Percentiles rank a stretch among this genome's conserved stretches.
Evolutionary conservation across 1,140 invertebrate genomes (phyloP).

Genomic region (Leptopilina boulardi): DNA sequence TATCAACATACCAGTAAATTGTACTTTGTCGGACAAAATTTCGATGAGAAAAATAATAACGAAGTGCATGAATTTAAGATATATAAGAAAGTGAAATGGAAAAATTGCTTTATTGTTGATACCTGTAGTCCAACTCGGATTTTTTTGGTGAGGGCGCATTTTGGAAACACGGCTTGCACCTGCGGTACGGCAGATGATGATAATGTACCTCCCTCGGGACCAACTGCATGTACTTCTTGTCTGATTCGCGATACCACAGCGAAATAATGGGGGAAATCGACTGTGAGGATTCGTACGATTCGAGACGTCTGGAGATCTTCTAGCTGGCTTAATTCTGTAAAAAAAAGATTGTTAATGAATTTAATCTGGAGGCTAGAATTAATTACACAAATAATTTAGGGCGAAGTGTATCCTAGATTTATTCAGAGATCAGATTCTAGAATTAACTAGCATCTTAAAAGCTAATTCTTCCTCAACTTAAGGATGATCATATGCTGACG

Average conservation of each 20-base stretch:
- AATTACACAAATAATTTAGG: too few relatives aligned
- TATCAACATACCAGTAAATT: background rate
- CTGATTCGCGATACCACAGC: slow-evolving; percentile 94
- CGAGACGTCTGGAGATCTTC: slow-evolving; percentile 91
- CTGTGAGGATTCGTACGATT: slow-evolving; percentile 94
- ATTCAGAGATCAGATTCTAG: too few relatives aligned
- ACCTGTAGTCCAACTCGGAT: slow-evolving; percentile 97
- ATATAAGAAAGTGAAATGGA: background rate
- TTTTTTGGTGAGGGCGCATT: slow-evolving; percentile 94
- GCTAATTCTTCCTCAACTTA: too few relatives aligned
- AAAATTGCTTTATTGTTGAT: slow-evolving; percentile 55
- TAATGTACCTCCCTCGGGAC: slow-evolving; percentile 95
- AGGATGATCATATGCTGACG: too few relatives aligned
- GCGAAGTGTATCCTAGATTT: too few relatives aligned
- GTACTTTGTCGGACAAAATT: background rate
- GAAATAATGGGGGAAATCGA: slow-evolving; percentile 98
- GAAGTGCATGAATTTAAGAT: slow-evolving; percentile 31
- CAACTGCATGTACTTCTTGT: slow-evolving; percentile 95
- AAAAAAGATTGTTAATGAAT: slow-evolving; percentile 43
- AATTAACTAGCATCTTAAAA: too few relatives aligned
- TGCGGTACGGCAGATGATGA: slow-evolving; percentile 95
- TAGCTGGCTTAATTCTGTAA: slow-evolving; percentile 87
- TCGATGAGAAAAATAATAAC: background rate
- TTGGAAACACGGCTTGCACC: slow-evolving; percentile 96
- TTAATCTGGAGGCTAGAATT: too few relatives aligned